Evolutionary conservation across 1,140 invertebrate species (phyloP).

Genomic region (Apis cerana): DNA sequence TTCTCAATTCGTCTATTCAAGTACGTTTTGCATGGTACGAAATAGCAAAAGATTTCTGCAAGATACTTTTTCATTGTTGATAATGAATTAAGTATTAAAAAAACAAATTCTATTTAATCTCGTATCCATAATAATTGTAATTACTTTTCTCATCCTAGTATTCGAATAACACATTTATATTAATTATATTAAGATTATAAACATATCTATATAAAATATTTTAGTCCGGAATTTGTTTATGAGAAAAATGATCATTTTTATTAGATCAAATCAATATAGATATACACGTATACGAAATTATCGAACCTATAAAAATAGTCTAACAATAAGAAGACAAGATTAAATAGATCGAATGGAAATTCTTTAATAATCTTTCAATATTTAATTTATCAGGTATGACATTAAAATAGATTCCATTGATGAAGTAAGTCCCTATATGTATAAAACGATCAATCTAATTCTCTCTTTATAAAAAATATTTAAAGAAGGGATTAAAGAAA

Average conservation of each 20-base stretch:
- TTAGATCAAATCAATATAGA: neutral
- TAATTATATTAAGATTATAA: neutral
- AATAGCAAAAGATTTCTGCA: neutral
- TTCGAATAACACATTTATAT: neutral
- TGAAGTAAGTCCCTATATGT: neutral
- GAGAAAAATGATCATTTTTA: neutral
- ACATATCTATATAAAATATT: constrained; percentile 1
- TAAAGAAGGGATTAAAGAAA: neutral
- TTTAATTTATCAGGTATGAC: neutral
- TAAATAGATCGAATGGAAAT: neutral
- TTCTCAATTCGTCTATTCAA: neutral
- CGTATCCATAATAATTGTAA: neutral
- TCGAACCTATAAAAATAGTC: neutral
- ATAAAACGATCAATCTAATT: neutral
- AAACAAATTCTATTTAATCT: neutral
- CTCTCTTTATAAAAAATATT: neutral
- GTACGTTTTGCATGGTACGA: constrained; percentile 23
- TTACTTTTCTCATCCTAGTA: neutral
- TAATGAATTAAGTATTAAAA: neutral
- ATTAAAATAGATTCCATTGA: neutral
- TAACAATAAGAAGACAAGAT: neutral
- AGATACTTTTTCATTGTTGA: no score
- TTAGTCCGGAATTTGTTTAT: neutral
- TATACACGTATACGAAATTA: neutral
- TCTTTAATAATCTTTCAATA: neutral